phyloP scores from a whole-genome alignment of 2,113 vertebrate genomes.

The Tetrax tetrax region DNA sequence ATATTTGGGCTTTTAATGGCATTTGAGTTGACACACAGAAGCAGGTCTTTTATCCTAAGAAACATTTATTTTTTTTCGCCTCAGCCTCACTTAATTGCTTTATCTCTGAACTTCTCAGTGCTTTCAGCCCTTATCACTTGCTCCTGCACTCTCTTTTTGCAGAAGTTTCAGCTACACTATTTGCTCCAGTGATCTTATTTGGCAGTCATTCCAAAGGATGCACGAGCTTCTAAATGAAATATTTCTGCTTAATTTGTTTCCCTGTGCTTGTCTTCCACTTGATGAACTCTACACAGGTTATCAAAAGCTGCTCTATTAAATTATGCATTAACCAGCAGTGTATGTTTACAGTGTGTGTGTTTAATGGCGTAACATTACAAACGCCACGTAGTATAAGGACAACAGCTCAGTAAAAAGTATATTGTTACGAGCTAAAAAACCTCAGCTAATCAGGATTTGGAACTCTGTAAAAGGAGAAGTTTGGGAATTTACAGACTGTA shows the following conservation, averaged over 20 bases:
- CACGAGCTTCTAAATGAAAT: neutral
- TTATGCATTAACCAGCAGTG: neutral
- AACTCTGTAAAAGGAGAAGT: neutral
- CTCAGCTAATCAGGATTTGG: neutral
- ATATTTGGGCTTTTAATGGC: neutral
- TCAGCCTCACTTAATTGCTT: neutral
- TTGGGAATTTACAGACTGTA: neutral
- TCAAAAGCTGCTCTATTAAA: conserved; percentile 1
- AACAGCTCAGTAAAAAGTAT: neutral
- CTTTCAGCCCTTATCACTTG: neutral
- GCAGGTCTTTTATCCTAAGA: neutral
- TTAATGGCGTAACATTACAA: neutral
- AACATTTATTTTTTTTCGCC: neutral
- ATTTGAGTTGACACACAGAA: neutral
- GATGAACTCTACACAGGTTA: neutral
- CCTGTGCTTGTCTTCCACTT: neutral
- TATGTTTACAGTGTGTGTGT: neutral
- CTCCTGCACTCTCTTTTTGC: neutral
- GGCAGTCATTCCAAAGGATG: neutral
- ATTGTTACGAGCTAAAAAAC: neutral
- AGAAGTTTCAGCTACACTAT: neutral
- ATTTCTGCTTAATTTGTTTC: neutral
- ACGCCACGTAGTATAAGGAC: neutral
- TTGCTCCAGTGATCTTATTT: neutral
- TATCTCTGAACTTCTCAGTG: neutral